Evolutionary conservation across 2,888 invertebrate genomes (phyloP), one percentile per base, ranked within the genome.

Genomic region (Rhaphigaster nebulosa): DNA sequence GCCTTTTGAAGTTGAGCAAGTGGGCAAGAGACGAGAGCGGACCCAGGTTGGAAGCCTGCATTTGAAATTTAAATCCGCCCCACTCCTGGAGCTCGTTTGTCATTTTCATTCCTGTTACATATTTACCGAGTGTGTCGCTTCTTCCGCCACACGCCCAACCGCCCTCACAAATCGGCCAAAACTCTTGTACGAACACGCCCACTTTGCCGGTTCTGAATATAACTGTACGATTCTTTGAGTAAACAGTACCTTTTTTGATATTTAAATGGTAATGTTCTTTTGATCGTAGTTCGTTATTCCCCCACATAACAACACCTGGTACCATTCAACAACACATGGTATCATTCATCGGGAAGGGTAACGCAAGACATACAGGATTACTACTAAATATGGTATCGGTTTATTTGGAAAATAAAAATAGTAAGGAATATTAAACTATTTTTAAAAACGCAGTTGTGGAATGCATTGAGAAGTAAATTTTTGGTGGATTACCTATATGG

Each of bases 51-150:
- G 41, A 38, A 23, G 80, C 38, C 26, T 0, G 29, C 23, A 88
- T 88, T 88, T 88, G 88, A 88, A 88, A 54, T 88, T 88, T 88
- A 88, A 88, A 88, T 88, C 20, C 8, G 29, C 38, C 88, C 88
- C 88, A 88, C 88, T 54, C 34, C 60, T 54, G 20, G 18, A 20
- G 41, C 60, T 60, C 88, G 38, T 88, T 54, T 88, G 56, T 88
- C 88, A 88, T 54, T 60, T 88, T 88, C 56, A 88, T 56, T 60
- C 38, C 88, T 54, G 34, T 29, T 56, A 52, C 88, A 88, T 88
- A 88, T 88, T 88, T 88, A 88, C 29, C 52, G 13, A 23, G 60
- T 20, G 29, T 45, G 29, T 65, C 23, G 80, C 41, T 80, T 41
- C 80, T 41, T 80, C 80, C 38, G 13, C 70, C 10, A 12, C 70